Percentiles rank a stretch among this genome's conserved stretches.
Evolutionary conservation across 1,140 invertebrate genomes (phyloP).

Genomic region (Calycopis cecrops): DNA sequence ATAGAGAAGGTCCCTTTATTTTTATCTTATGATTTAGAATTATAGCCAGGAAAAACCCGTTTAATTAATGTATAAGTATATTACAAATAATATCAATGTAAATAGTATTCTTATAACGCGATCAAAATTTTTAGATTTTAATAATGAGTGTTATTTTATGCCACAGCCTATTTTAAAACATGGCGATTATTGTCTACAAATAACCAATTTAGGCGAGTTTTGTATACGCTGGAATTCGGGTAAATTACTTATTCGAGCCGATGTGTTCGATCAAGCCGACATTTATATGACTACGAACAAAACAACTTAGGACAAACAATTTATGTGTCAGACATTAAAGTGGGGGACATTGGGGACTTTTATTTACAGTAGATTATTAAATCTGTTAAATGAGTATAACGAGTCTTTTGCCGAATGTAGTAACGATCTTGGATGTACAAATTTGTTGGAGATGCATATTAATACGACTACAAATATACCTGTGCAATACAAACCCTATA

Average conservation of each 20-base stretch:
- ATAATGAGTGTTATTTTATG: constrained; percentile 4
- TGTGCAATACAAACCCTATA: neutral
- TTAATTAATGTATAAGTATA: constrained; percentile 1
- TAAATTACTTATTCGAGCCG: neutral
- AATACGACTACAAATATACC: neutral
- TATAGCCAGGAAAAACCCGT: neutral
- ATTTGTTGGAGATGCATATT: constrained; percentile 2
- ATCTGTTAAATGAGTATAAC: neutral
- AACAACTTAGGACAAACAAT: too few species aligned
- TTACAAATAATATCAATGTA: neutral
- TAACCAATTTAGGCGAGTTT: neutral
- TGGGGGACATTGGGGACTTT: neutral
- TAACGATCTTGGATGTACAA: neutral
- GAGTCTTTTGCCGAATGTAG: neutral
- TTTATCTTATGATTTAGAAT: neutral
- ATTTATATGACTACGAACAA: neutral
- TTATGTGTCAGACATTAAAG: neutral
- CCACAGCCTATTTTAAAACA: neutral
- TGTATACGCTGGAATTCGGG: neutral
- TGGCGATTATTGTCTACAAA: neutral
- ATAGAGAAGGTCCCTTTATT: neutral
- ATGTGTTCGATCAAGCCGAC: neutral
- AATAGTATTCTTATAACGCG: neutral
- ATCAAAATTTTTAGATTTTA: neutral
- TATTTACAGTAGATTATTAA: constrained; percentile 2